These are phyloP conservation scores for Tetranychus piercei DNA, from an alignment of 2,888 invertebrate genomes.

Conservation along the genomic window DNA sequence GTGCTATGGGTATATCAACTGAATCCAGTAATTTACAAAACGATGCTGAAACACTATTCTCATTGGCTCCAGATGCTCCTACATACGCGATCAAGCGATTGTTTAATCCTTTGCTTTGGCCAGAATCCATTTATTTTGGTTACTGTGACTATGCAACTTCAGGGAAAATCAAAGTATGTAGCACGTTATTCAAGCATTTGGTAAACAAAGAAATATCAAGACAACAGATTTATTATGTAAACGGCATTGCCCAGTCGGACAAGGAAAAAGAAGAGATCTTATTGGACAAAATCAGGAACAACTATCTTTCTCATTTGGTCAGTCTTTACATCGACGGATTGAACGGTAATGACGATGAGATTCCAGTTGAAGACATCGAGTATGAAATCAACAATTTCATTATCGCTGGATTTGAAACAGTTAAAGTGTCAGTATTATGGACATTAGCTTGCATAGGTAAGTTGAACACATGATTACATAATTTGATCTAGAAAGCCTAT, in stretches of 20 bases:
- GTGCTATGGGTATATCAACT: neutral
- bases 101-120: neutral
- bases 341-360: neutral
- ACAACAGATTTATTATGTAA: too few species aligned
- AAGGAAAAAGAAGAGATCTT: too few species aligned
- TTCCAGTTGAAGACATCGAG: neutral
- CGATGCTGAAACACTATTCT: neutral
- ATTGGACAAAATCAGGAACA: neutral
- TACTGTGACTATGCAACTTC: neutral
- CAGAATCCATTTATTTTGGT: neutral
- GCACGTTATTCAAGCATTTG: neutral
- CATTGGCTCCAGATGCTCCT: neutral
- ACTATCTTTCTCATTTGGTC: neutral
- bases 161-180: neutral
- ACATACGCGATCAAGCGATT: neutral
- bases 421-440: neutral
- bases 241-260: too few species aligned
- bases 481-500: neutral
- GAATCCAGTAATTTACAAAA: neutral
- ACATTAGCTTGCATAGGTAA: neutral
- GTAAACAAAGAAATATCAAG: neutral
- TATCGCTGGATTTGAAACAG: neutral
- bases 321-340: neutral
- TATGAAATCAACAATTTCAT: neutral
- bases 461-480: neutral